phyloP scores from a whole-genome alignment of 2,888 invertebrate species.

The Eupithecia subfuscata region DNA sequence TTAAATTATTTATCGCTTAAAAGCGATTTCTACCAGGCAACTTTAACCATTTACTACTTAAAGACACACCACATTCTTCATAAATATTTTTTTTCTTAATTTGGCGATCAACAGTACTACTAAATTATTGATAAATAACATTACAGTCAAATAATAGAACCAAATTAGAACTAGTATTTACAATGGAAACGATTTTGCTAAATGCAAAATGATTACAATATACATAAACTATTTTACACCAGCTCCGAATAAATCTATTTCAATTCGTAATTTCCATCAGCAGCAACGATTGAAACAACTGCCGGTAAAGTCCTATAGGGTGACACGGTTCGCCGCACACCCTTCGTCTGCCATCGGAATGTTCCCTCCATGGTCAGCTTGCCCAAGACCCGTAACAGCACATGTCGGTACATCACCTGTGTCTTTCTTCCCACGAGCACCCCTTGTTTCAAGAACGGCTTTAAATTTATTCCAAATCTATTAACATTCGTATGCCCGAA shows the following conservation, averaged over 20 bases:
- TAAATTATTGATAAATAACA: no score
- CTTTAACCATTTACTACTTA: no score
- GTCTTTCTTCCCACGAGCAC: conserved; percentile 69
- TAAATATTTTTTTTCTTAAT: neutral
- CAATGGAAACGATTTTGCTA: no score
- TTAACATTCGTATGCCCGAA: no score
- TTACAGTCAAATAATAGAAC: no score
- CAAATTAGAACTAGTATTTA: no score
- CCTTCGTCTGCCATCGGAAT: conserved; percentile 60
- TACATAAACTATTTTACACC: neutral
- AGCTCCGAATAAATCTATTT: conserved; percentile 1
- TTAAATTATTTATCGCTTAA: no score
- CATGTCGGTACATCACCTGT: conserved; percentile 77
- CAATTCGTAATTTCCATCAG: neutral
- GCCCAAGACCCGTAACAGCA: conserved; percentile 70
- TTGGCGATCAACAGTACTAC: neutral
- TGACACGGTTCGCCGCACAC: conserved; percentile 74
- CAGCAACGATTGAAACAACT: conserved; percentile 29
- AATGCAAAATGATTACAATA: no score
- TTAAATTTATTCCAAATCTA: neutral
- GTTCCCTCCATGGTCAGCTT: conserved; percentile 49
- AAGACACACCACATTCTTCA: neutral
- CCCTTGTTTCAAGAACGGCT: conserved; percentile 23
- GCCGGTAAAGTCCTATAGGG: conserved; percentile 40
- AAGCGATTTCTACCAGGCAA: no score